A percentile compares a stretch with the other conserved stretches of the same genome.
These are phyloP conservation scores for Arenicola marina DNA, from an alignment of 2,888 invertebrate genomes.

Conservation along the genomic window DNA sequence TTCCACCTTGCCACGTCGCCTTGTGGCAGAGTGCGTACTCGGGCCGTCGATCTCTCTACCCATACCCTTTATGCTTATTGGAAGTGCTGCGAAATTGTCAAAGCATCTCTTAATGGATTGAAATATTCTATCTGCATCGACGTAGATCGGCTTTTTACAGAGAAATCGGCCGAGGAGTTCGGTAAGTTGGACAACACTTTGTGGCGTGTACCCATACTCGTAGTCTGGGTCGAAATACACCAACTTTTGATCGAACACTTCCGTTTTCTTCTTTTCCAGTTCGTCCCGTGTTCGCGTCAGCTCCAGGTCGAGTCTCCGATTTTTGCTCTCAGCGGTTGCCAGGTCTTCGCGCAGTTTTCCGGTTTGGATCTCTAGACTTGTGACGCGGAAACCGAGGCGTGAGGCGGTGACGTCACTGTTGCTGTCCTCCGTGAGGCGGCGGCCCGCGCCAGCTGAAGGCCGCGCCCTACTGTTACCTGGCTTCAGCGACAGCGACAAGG, in stretches of 20 bases:
- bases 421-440: too few relatives aligned
- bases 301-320: constrained; percentile 45
- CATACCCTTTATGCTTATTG: too few relatives aligned
- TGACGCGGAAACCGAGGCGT: constrained; percentile 45
- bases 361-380: constrained; percentile 46
- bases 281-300: constrained; percentile 43
- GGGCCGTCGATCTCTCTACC: too few relatives aligned
- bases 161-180: constrained; percentile 45
- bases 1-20: too few relatives aligned
- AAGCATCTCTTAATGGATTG: constrained; percentile 45
- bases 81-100: constrained; percentile 46
- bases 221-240: constrained; percentile 47
- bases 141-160: constrained; percentile 43
- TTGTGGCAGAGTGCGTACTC: constrained; percentile 14
- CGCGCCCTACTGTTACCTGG: too few relatives aligned
- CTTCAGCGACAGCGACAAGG: too few relatives aligned
- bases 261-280: constrained; percentile 39
- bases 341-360: constrained; percentile 46
- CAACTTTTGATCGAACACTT: constrained; percentile 39
- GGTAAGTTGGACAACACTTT: constrained; percentile 47
- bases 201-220: constrained; percentile 47
- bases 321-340: constrained; percentile 46
- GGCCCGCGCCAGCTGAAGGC: too few relatives aligned
- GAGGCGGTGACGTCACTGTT: too few relatives aligned
- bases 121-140: constrained; percentile 47